These are phyloP conservation scores for Sebastes jordani DNA, from an alignment of 2,797 vertebrate species.

Conservation along the genomic window DNA sequence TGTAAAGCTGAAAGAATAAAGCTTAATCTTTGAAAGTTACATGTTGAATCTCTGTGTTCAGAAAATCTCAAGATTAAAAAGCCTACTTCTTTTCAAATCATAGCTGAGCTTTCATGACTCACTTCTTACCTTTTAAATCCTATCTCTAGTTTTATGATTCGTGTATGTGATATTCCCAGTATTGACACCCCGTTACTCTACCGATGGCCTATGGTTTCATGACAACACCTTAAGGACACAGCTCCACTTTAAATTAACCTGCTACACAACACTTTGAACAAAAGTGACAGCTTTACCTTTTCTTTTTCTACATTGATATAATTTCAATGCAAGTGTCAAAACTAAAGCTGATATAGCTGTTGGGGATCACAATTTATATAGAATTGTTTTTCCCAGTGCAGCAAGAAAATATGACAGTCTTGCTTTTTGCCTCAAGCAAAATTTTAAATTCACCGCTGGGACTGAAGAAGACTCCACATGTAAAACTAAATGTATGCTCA, in stretches of 20 bases:
- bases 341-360: constrained; percentile 1
- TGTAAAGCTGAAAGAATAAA: neutral
- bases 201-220: neutral
- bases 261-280: neutral
- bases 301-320: neutral
- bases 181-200: neutral
- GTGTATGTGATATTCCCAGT: neutral
- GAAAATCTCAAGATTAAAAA: neutral
- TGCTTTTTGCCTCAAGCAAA: constrained; percentile 32
- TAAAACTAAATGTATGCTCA: constrained; percentile 44
- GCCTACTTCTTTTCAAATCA: neutral
- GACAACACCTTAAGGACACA: neutral
- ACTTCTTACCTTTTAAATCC: neutral
- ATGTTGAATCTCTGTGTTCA: neutral
- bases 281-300: constrained; percentile 10
- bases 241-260: neutral
- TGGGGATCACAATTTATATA: constrained; percentile 5
- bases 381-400: neutral
- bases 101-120: neutral
- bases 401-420: neutral
- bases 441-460: constrained; percentile 28
- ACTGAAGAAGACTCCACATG: constrained; percentile 19
- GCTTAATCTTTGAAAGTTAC: neutral
- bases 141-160: neutral
- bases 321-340: constrained; percentile 10